These are phyloP conservation scores for Octonoba sinensis DNA, from an alignment of 2,888 invertebrate genomes.

Conservation along the genomic window DNA sequence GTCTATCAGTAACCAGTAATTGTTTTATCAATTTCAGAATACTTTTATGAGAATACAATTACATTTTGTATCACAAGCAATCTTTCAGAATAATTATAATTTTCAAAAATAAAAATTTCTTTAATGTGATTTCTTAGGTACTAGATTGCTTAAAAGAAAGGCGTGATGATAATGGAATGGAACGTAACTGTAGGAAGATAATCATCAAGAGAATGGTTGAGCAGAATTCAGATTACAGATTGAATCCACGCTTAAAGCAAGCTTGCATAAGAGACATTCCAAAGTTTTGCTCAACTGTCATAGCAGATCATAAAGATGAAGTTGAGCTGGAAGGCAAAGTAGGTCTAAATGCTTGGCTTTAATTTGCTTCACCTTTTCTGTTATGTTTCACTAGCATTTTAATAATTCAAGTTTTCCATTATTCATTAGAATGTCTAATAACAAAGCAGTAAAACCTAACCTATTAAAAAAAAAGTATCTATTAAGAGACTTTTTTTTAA, in stretches of 20 bases:
- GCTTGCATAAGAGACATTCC: slow-evolving; percentile 87
- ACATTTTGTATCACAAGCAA: background rate
- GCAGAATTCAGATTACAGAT: slow-evolving; percentile 89
- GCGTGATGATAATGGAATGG: slow-evolving; percentile 83
- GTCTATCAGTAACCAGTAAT: too few relatives aligned
- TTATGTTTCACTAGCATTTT: background rate
- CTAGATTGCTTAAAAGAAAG: slow-evolving; percentile 75
- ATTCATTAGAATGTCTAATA: too few relatives aligned
- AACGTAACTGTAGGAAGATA: slow-evolving; percentile 84
- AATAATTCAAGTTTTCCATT: background rate
- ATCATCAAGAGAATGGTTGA: slow-evolving; percentile 91
- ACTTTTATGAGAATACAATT: too few relatives aligned
- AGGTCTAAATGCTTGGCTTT: background rate
- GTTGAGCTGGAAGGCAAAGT: slow-evolving; percentile 85
- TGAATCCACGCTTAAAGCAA: slow-evolving; percentile 86
- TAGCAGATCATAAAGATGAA: slow-evolving; percentile 71
- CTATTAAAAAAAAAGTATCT: background rate
- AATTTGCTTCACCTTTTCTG: background rate
- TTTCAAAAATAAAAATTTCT: background rate
- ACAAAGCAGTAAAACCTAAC: too few relatives aligned
- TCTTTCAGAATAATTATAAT: background rate
- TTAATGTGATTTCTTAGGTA: slow-evolving; percentile 51
- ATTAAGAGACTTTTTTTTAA: background rate
- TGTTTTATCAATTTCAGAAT: too few relatives aligned
- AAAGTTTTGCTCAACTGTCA: slow-evolving; percentile 77